phyloP scores from a whole-genome alignment of 2,888 invertebrate species.

The Dascillus cervinus region DNA sequence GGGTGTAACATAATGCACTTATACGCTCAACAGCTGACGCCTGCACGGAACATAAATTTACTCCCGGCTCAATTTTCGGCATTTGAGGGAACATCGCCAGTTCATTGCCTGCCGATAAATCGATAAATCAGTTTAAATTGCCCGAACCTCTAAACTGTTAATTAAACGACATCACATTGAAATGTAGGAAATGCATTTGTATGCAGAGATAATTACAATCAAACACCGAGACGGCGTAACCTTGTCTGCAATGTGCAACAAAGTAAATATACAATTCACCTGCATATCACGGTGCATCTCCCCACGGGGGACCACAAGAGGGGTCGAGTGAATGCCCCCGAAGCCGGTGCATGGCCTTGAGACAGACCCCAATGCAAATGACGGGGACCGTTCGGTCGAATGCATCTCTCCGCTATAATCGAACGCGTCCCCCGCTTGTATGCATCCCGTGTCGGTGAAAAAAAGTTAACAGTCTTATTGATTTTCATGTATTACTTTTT shows the following conservation, averaged over 20 bases:
- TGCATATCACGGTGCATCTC: conserved; percentile 15
- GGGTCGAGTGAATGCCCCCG: conserved; percentile 14
- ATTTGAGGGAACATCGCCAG: too few relatives aligned
- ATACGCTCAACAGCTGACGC: too few relatives aligned
- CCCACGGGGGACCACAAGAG: conserved; percentile 7
- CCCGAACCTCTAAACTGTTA: too few relatives aligned
- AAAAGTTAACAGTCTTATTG: conserved; percentile 11
- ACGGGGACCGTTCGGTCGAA: conserved; percentile 24
- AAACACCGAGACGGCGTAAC: conserved; percentile 9
- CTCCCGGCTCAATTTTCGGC: too few relatives aligned
- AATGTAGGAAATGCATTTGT: neutral
- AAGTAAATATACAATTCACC: conserved; percentile 14
- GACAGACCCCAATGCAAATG: conserved; percentile 31
- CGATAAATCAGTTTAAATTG: too few relatives aligned
- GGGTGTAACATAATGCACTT: too few relatives aligned
- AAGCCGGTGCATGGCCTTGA: conserved; percentile 26
- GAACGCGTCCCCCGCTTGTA: conserved; percentile 3
- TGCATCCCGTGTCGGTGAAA: conserved; percentile 7
- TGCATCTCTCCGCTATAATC: conserved; percentile 21
- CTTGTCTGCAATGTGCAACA: conserved; percentile 14
- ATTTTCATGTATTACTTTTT: conserved; percentile 8
- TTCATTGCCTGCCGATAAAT: too few relatives aligned
- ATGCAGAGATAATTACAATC: neutral
- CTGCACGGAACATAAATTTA: too few relatives aligned
- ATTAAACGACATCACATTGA: too few relatives aligned